Base-by-base conservation (phyloP, 2,113 vertebrate genomes). In the Ammodytes dubius region DNA sequence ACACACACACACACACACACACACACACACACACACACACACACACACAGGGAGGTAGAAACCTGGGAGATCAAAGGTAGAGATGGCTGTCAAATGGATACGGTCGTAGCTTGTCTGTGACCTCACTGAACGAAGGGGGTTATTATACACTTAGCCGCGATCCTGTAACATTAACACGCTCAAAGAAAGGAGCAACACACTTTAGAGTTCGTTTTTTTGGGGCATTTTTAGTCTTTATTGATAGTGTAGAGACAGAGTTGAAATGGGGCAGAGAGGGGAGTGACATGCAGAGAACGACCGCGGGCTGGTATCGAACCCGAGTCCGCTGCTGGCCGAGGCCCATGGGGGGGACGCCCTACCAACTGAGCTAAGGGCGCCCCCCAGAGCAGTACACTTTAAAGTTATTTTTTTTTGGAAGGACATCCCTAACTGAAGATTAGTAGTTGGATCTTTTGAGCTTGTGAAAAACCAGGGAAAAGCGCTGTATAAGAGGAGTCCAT, bases 61-160 rank as follows among this genome's bases (percentile, higher is more conserved):
- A 27, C 70, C 60, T 37, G 45, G 19, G 40, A 58, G 88, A 92
- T 93, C 88, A 90, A 90, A 92, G 88, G 58, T 60, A 83, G 80
- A 47, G 59, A 74, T 13, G 73, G 7, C 66, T 72, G 83, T 70
- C 70, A 70, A 66, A 77, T 65, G 76, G 69, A 77, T 79, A 80
- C 42, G 84, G 90, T 90, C 59, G 2, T 27, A 74, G 88, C 87
- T 91, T 92, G 89, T 88, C 70, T 7, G 49, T 46, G 82, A 79
- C 74, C 82, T 87, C 42, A 49, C 2, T 42, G 77, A 82, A 52
- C 50, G 49, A 63, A 70, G 42, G 71, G 40, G 12, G 27, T 73
- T 74, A 68, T 43, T 58, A 40, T 42, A 46, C 73, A 42, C 57
- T 61, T 17, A 76, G 45, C 12, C 43, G 13, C 4, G 42, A 27